A percentile compares a stretch with the other conserved stretches of the same genome.
phyloP scores from a whole-genome alignment of 2,888 invertebrate genomes.

The Dasypogon diadema region DNA sequence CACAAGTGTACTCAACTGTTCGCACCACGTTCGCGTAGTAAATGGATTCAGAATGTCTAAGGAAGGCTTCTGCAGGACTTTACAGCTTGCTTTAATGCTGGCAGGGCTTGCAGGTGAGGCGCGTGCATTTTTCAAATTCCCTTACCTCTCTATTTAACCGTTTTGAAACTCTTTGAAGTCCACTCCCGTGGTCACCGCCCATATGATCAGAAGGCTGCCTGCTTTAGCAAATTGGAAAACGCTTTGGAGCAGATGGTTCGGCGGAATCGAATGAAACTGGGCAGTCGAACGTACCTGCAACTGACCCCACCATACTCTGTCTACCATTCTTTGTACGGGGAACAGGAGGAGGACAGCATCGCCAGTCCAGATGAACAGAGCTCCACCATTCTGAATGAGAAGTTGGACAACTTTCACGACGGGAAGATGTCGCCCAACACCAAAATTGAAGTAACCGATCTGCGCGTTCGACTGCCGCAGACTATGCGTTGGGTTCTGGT shows the following conservation, averaged over 20 bases:
- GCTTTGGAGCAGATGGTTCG: constrained; percentile 75
- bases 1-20: neutral
- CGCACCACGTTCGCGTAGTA: neutral
- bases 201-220: constrained; percentile 70
- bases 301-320: constrained; percentile 64
- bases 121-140: neutral
- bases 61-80: neutral
- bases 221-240: constrained; percentile 76
- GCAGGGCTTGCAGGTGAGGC: neutral
- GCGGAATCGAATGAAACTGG: constrained; percentile 63
- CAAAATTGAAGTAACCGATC: constrained; percentile 64
- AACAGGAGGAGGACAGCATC: constrained; percentile 32
- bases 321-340: constrained; percentile 65
- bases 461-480: constrained; percentile 74
- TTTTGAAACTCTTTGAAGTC: too few species aligned
- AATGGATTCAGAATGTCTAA: constrained; percentile 13
- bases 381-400: constrained; percentile 56
- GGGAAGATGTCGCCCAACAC: constrained; percentile 57
- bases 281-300: constrained; percentile 61
- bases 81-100: neutral
- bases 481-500: constrained; percentile 78
- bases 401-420: constrained; percentile 33
- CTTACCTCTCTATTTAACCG: neutral
- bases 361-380: constrained; percentile 58
- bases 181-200: too few species aligned